Evolutionary conservation across 2,113 vertebrate species (phyloP), one percentile per base, ranked within the genome.

Genomic region (Aegithalos caudatus): DNA sequence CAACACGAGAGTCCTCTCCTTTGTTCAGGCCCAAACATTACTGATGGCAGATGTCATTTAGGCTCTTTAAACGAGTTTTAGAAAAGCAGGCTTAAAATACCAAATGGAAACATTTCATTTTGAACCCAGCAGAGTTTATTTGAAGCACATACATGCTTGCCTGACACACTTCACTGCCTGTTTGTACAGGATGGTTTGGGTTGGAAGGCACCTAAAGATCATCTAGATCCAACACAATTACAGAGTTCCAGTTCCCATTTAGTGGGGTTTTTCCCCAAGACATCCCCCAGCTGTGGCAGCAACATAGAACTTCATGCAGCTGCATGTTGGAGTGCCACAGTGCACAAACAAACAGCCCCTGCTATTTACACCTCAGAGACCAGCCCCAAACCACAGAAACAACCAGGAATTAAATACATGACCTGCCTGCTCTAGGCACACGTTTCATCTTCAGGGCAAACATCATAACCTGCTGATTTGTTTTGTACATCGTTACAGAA

Each of bases 41-140:
- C 60, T 14, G 12, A 58, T 10, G 35, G 64, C 60, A 90, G 71
- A 93, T 45, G 53, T 21, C 48, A 51, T 5, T 90, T 12, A 40
- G 53, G 8, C 66, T 92, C 86, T 72, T 53, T 8, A 53, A 80
- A 56, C 1, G 17, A 76, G 44, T 31, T 92, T 72, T 21, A 25
- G 24, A 51, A 64, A 86, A 83, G 54, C 10, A 69, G 61, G 31
- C 35, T 88, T 38, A 29, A 73, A 76, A 57, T n/a, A n/a, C 33
- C 31, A 65, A 88, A 77, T 66, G 19, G 56, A 54, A 90, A 67
- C 15, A 17, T 86, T 81, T 81, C 19, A 33, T 88, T 92, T 58
- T 28, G 81, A 91, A 67, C 11, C 42, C 45, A 12, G 16, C 8
- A 33, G 54, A 73, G 54, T 11, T 44, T 58, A 33, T 27, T 28